Conservation (phyloP, 2,113 vertebrate species). For the Antidorcas marsupialis region DNA sequence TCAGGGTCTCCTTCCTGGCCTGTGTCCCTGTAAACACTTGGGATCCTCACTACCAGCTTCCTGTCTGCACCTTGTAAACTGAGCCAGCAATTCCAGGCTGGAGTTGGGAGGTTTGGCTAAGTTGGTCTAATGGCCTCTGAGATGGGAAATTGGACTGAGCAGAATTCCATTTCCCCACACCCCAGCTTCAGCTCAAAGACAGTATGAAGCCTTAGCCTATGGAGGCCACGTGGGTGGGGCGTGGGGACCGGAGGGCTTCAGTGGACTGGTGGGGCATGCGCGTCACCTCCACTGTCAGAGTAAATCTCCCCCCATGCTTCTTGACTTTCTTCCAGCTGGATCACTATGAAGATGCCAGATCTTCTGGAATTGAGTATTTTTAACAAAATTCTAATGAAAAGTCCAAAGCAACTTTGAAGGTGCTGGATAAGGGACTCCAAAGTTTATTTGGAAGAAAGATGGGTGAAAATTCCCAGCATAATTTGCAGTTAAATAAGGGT, state of each 20-base stretch:
- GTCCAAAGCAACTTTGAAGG: not conserved
- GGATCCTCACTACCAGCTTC: not conserved
- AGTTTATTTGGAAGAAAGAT: not conserved
- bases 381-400: not conserved
- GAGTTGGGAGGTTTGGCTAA: accelerated
- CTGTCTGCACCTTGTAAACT: not conserved
- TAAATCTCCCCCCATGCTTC: accelerated
- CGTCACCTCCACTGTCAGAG: not conserved
- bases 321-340: not conserved
- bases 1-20: not conserved
- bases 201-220: not conserved
- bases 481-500: not conserved
- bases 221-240: not conserved
- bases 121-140: not conserved
- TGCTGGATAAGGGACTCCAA: not conserved
- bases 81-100: not conserved
- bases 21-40: accelerated
- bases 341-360: not conserved
- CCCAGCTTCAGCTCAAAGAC: not conserved
- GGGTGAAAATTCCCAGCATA: not conserved
- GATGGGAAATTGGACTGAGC: not conserved
- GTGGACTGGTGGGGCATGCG: not conserved
- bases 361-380: not conserved
- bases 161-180: not conserved
- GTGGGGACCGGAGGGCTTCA: not conserved